phyloP scores from a whole-genome alignment of 2,113 vertebrate species.

The Seriola dumerili region DNA sequence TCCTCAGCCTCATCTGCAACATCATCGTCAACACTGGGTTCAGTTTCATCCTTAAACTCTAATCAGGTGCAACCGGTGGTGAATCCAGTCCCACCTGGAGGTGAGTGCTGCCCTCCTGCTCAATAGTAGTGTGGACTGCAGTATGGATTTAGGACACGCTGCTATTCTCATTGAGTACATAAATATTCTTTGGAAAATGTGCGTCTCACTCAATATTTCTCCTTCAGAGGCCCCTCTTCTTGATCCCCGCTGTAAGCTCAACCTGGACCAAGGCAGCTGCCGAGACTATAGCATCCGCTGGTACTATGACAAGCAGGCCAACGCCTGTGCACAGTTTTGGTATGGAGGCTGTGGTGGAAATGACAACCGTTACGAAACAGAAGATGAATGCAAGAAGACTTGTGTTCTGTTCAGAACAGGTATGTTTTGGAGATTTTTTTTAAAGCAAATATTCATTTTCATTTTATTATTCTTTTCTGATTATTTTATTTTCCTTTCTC shows the following conservation, averaged over 20 bases:
- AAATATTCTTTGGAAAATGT: not conserved
- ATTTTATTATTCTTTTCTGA: constrained; percentile 3
- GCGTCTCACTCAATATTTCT: constrained; percentile 28
- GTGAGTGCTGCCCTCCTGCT: constrained; percentile 58
- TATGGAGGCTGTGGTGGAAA: constrained; percentile 89
- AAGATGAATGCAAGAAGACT: constrained; percentile 86
- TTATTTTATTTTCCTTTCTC: constrained; percentile 23
- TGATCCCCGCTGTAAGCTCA: constrained; percentile 78
- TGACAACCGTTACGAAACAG: constrained; percentile 87
- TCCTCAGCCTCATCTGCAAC: constrained; percentile 48
- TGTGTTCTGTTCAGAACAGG: constrained; percentile 83
- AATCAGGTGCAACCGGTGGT: constrained; percentile 50
- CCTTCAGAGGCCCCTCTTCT: constrained; percentile 68
- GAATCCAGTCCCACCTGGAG: constrained; percentile 61
- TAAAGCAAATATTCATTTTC: not conserved
- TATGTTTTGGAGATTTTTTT: constrained; percentile 36
- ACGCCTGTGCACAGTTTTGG: constrained; percentile 93
- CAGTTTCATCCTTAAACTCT: constrained; percentile 44
- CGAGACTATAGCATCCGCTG: constrained; percentile 86
- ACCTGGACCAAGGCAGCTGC: constrained; percentile 87
- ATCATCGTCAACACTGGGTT: constrained; percentile 53
- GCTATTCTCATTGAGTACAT: not conserved
- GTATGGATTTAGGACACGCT: not conserved
- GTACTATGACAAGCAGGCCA: constrained; percentile 90
- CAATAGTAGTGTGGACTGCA: not conserved